Base-by-base conservation (phyloP, 2,113 vertebrate genomes). In the Hemicordylus capensis region DNA sequence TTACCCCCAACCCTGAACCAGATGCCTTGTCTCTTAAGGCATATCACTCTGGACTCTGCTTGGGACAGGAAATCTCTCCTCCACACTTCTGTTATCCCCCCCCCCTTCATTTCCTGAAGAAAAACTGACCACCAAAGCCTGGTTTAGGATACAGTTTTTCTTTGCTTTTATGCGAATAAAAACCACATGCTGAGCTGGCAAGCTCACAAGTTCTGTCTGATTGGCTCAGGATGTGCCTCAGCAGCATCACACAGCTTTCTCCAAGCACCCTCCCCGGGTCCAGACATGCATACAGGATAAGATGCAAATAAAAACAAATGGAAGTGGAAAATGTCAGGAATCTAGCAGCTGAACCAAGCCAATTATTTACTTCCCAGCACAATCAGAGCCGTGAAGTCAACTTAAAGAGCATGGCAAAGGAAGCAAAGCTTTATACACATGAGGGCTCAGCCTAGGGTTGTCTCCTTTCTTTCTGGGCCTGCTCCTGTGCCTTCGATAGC, bases 161-260 rank as follows among this genome's bases (percentile, higher is more conserved):
- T 58, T 7, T 34, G 26, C 20, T 17, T 58, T 11, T 69, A 4
- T 69, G 42, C 69, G 75, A 77, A 77, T 85, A 46, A 64, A 66
- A 85, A 78, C 83, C 83, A 85, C 66, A 78, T 85, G 83, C 48
- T 46, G 56, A 6, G 22, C 34, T 69, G 51, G 51, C 48, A 85
- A 24, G 39, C 42, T 44, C 42, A 17, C 31, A 34, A 26, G 12
- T 58, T 85, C 48, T 85, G 51, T 34, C 58, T 34, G 15, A 7
- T 46, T 39, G 39, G 64, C 11, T 48, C 51, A 31, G 39, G 1
- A 4, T 22, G 61, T 1, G 44, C 28, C 39, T 58, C 17, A 42
- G 48, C 63, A 10, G 61, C 19, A 31, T 66, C 59, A 4, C 5
- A 58, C 74, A 56, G 28, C 28, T 28, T 14, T 66, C n/a, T 15